Conservation (phyloP, 1,140 invertebrate species). For the Drosophila paulistorum region DNA sequence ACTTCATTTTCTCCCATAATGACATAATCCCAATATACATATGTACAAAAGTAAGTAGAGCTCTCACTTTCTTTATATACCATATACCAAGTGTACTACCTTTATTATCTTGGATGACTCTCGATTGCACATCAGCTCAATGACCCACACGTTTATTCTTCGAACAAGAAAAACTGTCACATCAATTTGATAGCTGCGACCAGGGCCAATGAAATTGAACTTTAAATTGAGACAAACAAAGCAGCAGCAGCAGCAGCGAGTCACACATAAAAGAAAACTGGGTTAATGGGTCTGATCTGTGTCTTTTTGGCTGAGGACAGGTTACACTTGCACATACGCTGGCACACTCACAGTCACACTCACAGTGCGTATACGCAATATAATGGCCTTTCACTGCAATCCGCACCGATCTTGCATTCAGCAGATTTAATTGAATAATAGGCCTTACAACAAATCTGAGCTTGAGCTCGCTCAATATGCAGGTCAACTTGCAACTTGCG, state of each 20-base stretch:
- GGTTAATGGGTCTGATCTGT: constrained; percentile 72
- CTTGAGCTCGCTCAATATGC: constrained; percentile 52
- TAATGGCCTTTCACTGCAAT: constrained; percentile 67
- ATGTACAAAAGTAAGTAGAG: too few species aligned
- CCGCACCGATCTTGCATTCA: constrained; percentile 28
- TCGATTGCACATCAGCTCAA: constrained; percentile 56
- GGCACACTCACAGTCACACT: constrained; percentile 29
- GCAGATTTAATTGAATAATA: constrained; percentile 75
- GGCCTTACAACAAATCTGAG: constrained; percentile 63
- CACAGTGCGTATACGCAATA: constrained; percentile 70
- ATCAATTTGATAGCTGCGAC: constrained; percentile 69
- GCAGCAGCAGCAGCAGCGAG: constrained; percentile 27
- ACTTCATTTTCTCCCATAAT: constrained; percentile 23
- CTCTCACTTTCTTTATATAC: not conserved
- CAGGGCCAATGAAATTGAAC: constrained; percentile 81
- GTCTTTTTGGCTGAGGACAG: constrained; percentile 64
- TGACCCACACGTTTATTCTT: constrained; percentile 72
- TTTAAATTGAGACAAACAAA: constrained; percentile 80
- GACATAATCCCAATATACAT: not conserved
- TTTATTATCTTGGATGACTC: constrained; percentile 4
- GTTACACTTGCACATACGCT: constrained; percentile 34
- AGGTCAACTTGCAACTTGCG: constrained; percentile 52
- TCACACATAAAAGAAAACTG: constrained; percentile 53
- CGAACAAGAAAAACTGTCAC: constrained; percentile 51
- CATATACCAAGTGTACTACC: not conserved